A percentile compares a stretch with the other conserved stretches of the same genome.
These are phyloP conservation scores for Callyntrura guangdongensis DNA, from an alignment of 2,888 invertebrate species.

Conservation along the genomic window DNA sequence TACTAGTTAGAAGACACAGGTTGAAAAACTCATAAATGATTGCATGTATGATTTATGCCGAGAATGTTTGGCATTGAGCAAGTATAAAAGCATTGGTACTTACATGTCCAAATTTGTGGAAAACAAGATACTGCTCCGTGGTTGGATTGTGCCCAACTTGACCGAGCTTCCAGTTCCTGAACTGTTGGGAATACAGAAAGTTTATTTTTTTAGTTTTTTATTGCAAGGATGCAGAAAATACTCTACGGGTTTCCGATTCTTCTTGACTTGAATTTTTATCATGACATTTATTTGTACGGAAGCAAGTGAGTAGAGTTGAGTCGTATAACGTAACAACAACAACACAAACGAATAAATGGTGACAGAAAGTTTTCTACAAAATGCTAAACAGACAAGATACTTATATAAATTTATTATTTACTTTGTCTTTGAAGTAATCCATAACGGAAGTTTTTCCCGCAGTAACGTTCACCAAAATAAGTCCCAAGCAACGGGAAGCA, in stretches of 20 bases:
- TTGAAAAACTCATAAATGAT: slow-evolving; percentile 9
- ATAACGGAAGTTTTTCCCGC: slow-evolving; percentile 94
- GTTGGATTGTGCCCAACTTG: slow-evolving; percentile 93
- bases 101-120: slow-evolving; percentile 97
- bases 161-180: slow-evolving; percentile 93
- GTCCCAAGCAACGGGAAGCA: slow-evolving; percentile 92
- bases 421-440: slow-evolving; percentile 94
- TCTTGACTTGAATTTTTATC: slow-evolving; percentile 12
- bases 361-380: slow-evolving; percentile 12
- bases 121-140: slow-evolving; percentile 94
- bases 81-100: slow-evolving; percentile 87
- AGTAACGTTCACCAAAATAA: slow-evolving; percentile 95
- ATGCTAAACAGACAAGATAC: slow-evolving; percentile 11
- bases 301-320: background rate
- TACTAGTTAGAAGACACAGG: too few species aligned
- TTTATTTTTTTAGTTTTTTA: slow-evolving; percentile 22
- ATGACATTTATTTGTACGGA: slow-evolving; percentile 45
- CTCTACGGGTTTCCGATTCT: background rate
- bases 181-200: slow-evolving; percentile 86
- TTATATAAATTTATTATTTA: slow-evolving; percentile 85
- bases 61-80: background rate
- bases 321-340: background rate
- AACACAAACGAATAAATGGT: background rate
- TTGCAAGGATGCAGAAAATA: background rate
- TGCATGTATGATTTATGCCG: background rate